Percentiles rank a stretch among this genome's conserved stretches.
These are phyloP conservation scores for Chaetura pelagica DNA, from an alignment of 2,113 vertebrate species.

Conservation along the genomic window DNA sequence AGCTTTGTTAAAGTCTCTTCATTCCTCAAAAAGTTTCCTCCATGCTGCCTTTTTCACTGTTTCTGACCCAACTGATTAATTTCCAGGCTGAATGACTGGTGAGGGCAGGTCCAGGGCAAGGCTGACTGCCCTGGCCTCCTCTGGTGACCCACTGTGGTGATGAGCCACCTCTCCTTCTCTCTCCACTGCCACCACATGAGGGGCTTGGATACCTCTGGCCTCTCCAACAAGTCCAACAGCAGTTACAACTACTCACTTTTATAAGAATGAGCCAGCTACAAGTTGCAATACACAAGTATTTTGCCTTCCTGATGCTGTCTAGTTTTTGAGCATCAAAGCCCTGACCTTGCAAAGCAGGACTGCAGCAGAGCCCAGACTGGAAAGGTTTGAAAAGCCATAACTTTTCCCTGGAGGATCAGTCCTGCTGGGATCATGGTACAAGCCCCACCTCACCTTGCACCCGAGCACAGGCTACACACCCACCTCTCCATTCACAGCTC, in stretches of 20 bases:
- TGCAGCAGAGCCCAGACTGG: neutral
- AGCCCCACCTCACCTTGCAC: neutral
- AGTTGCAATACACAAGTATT: neutral
- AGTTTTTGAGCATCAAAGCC: neutral
- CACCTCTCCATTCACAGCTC: neutral
- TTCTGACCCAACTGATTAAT: neutral
- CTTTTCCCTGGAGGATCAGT: neutral
- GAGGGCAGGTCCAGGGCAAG: too few species aligned
- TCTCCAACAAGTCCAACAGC: neutral
- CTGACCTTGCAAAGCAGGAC: neutral
- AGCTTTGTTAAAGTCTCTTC: neutral
- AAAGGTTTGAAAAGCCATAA: neutral
- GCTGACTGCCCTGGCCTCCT: neutral
- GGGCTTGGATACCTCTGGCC: accelerated
- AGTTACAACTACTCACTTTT: neutral
- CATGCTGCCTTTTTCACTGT: neutral
- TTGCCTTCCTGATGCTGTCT: neutral
- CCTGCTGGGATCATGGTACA: accelerated
- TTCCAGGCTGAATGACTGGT: neutral
- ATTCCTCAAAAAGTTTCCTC: neutral
- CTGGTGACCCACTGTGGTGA: accelerated
- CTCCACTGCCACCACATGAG: accelerated
- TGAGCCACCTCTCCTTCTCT: neutral
- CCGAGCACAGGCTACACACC: too few species aligned
- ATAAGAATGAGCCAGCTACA: accelerated